Evolutionary conservation across 2,797 vertebrate species (phyloP).

Genomic region (Morus bassanus): DNA sequence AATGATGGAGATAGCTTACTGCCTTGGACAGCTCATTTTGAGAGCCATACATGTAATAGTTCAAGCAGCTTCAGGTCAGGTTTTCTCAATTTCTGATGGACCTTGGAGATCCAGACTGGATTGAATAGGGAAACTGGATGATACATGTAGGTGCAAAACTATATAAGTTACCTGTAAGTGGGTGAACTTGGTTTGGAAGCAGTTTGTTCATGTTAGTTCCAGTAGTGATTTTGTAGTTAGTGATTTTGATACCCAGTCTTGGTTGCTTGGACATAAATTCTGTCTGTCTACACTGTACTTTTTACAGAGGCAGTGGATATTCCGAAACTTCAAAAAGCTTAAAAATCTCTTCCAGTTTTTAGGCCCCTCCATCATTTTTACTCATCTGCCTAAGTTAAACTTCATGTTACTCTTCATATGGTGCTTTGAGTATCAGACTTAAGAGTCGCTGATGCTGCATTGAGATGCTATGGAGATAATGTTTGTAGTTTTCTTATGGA

Average conservation of each 20-base stretch:
- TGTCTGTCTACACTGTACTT: not conserved
- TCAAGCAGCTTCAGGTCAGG: not conserved
- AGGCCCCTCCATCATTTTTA: not conserved
- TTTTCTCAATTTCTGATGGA: not conserved
- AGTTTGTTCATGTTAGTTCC: not conserved
- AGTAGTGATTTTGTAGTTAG: not conserved
- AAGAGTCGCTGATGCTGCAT: not conserved
- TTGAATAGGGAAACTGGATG: not conserved
- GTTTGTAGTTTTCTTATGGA: not conserved
- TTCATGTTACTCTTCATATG: not conserved
- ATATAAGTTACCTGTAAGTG: no score
- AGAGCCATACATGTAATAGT: not conserved
- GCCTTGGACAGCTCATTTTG: not conserved
- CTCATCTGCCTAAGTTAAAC: not conserved
- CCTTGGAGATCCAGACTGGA: not conserved
- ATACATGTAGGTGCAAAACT: not conserved
- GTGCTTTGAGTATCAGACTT: not conserved
- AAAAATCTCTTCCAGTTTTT: not conserved
- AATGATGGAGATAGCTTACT: not conserved
- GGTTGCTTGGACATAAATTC: not conserved
- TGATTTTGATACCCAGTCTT: not conserved
- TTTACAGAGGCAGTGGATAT: not conserved
- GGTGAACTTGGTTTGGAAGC: not conserved
- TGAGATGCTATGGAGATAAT: not conserved
- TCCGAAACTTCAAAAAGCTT: not conserved